A percentile compares a stretch with the other conserved stretches of the same genome.
phyloP scores from a whole-genome alignment of 2,797 vertebrate species.

The Darevskia mixta region DNA sequence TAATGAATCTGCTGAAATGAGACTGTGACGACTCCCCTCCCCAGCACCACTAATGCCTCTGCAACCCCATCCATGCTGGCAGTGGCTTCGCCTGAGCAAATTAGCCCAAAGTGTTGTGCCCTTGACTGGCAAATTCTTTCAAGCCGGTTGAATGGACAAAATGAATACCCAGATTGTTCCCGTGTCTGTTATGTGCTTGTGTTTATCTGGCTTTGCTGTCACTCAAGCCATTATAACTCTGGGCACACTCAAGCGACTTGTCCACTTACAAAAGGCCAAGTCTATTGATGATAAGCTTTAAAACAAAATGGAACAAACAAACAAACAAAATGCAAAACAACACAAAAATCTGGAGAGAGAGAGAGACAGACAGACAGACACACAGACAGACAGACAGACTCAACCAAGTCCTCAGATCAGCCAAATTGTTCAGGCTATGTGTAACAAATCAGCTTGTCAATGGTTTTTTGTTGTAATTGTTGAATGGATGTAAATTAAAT shows the following conservation, averaged over 20 bases:
- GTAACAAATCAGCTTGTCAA: slow-evolving; percentile 47
- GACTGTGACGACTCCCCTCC: slow-evolving; percentile 31
- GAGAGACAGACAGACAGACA: slow-evolving; percentile 29
- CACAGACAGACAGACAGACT: slow-evolving; percentile 66
- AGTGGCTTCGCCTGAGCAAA: slow-evolving; percentile 79
- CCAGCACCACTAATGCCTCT: slow-evolving; percentile 58
- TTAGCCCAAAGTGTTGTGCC: slow-evolving; percentile 83
- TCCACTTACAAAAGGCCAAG: slow-evolving; percentile 74
- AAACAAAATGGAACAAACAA: slow-evolving; percentile 55
- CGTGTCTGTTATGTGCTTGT: slow-evolving; percentile 78
- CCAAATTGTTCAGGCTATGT: slow-evolving; percentile 69
- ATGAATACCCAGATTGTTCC: slow-evolving; percentile 85
- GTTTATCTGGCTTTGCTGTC: slow-evolving; percentile 88
- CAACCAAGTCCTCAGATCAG: slow-evolving; percentile 67
- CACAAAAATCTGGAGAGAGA: slow-evolving; percentile 67
- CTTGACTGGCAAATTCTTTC: slow-evolving; percentile 89
- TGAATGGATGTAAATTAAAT: background rate
- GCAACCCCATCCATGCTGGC: slow-evolving; percentile 58
- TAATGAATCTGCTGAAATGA: slow-evolving; percentile 60
- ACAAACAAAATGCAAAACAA: slow-evolving; percentile 57
- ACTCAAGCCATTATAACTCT: slow-evolving; percentile 86
- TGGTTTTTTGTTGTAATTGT: background rate
- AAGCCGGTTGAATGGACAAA: slow-evolving; percentile 85
- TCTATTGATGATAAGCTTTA: slow-evolving; percentile 80
- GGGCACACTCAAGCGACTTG: slow-evolving; percentile 84